Base-by-base conservation (phyloP, 2,888 invertebrate genomes). In the Mechanitis messenoides region DNA sequence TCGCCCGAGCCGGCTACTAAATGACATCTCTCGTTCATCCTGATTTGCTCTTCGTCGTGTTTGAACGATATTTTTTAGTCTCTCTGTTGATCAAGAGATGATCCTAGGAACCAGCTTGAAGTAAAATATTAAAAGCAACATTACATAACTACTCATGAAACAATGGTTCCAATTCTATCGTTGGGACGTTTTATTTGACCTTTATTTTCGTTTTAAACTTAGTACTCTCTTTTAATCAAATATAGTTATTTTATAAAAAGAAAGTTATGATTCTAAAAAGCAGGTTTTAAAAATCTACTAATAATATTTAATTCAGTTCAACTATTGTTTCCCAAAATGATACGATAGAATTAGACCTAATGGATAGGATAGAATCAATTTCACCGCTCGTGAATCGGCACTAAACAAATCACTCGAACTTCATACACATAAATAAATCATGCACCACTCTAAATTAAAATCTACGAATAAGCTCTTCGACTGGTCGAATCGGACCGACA, bases 391-490 rank as follows among this genome's bases (percentile, higher is more conserved):
- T 45, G 47, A 56, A 9, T 53, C 60, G 45, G 45, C 56, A 54
- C 56, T 31, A n/a, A 28, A 50, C 56, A 56, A 58, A 47, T 47
- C 59, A 57, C 59, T 55, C 60, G 46, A 58, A 59, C 56, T 57
- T 55, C 50, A 53, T 46, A 62, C 53, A 55, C 20, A 46, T 31
- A 31, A 9, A 61, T 67, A 70, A 64, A 66, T 61, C 72, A 73
- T 75, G 74, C 76, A 71, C 62, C 69, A 67, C 68, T 61, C 72
- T 67, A 70, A 69, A 63, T 56, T 61, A 66, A 64, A 60, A 68
- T 65, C 69, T 70, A 72, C 67, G 56, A 63, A 67, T 70, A 65
- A 62, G 63, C 57, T n/a, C 58, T 53, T 64, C 59, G 55, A 62
- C 67, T 45, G 58, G 55, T 59, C 42, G 59, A 20, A 59, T 66